Evolutionary conservation across 2,113 vertebrate species (phyloP).

Genomic region (Rhineura floridana): DNA sequence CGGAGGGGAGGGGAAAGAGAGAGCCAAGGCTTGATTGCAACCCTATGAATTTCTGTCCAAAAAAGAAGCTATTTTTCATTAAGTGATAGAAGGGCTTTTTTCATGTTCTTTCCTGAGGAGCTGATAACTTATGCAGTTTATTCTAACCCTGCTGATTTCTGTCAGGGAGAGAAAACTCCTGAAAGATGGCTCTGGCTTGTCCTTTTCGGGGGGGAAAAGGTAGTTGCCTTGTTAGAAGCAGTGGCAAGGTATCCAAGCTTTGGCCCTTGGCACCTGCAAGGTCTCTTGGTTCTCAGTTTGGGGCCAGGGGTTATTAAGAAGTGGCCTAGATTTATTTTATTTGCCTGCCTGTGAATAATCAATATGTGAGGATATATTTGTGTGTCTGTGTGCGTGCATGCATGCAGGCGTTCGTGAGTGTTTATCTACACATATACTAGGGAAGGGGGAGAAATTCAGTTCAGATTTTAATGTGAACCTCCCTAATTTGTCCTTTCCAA

Average conservation of each 20-base stretch:
- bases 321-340: background rate
- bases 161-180: slow-evolving; percentile 87
- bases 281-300: slow-evolving; percentile 32
- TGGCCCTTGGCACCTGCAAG: slow-evolving; percentile 33
- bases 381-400: background rate
- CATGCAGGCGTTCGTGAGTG: background rate
- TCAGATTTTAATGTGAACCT: no score
- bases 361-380: background rate
- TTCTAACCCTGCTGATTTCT: slow-evolving; percentile 99
- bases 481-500: no score
- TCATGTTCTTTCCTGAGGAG: slow-evolving; percentile 97
- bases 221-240: slow-evolving; percentile 70
- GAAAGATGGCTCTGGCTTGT: slow-evolving; percentile 80
- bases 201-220: slow-evolving; percentile 70
- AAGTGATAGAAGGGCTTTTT: slow-evolving; percentile 98
- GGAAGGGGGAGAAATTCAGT: no score
- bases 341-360: slow-evolving; percentile 18
- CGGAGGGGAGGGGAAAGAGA: slow-evolving; percentile 70
- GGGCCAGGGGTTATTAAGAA: slow-evolving; percentile 16
- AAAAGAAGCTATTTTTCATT: slow-evolving; percentile 99
- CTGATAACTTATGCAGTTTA: slow-evolving; percentile 99
- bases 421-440: no score
- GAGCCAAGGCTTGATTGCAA: slow-evolving; percentile 94
- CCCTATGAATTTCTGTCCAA: slow-evolving; percentile 99
- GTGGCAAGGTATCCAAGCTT: slow-evolving; percentile 44